Percentiles rank a stretch among this genome's conserved stretches.
phyloP scores from a whole-genome alignment of 2,797 vertebrate genomes.

The Pangasius krempfi region DNA sequence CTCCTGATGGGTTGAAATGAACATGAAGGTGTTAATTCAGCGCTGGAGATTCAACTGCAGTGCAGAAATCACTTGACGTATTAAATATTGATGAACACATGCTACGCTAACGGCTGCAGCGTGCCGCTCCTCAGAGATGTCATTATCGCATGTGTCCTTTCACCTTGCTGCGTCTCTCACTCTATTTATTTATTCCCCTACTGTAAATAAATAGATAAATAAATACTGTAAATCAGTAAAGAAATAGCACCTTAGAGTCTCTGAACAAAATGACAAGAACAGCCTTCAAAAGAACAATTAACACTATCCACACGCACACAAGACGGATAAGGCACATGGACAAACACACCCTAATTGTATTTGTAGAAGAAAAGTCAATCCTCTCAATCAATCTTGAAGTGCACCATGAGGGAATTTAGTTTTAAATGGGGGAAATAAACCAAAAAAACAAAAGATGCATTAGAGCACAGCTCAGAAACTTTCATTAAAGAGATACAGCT shows the following conservation, averaged over 20 bases:
- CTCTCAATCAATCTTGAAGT: neutral
- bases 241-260: too few relatives aligned
- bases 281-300: neutral
- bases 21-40: constrained; percentile 7
- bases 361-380: neutral
- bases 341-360: neutral
- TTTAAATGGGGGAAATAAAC: neutral
- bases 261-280: neutral
- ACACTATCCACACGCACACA: neutral
- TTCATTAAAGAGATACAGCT: neutral
- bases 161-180: neutral
- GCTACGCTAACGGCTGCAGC: constrained; percentile 68
- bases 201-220: too few relatives aligned
- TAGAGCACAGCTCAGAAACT: too few relatives aligned
- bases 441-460: neutral
- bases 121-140: constrained; percentile 62
- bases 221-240: too few relatives aligned
- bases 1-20: neutral
- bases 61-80: constrained; percentile 50
- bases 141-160: constrained; percentile 50
- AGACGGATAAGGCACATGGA: neutral
- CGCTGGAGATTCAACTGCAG: neutral
- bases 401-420: neutral
- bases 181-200: too few relatives aligned
- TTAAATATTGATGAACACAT: constrained; percentile 73